These are phyloP conservation scores for Oryzias celebensis DNA, from an alignment of 2,113 vertebrate genomes.

Conservation along the genomic window DNA sequence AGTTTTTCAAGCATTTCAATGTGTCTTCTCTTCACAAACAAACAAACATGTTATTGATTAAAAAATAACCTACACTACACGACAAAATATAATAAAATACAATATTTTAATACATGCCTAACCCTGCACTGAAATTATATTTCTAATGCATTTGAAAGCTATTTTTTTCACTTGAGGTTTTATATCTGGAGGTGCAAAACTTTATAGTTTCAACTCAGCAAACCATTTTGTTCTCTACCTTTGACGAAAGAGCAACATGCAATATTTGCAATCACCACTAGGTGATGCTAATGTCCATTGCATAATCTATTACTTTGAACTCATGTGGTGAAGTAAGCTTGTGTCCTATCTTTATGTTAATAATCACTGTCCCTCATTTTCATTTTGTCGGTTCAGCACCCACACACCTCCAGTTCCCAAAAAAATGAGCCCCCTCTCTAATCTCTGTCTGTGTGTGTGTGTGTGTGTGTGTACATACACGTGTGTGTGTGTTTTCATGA, in stretches of 20 bases:
- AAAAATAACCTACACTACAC: no score
- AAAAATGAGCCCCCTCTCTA: constrained; percentile 32
- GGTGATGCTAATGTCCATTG: constrained; percentile 44
- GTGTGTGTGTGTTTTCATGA: constrained; percentile 39
- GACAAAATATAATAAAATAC: no score
- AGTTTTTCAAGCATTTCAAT: no score
- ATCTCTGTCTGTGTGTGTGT: constrained; percentile 24
- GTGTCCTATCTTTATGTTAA: constrained; percentile 61
- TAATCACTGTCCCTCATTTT: constrained; percentile 56
- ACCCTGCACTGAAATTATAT: no score
- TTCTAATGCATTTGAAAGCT: no score
- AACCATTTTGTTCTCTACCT: not conserved
- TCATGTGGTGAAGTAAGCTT: constrained; percentile 5
- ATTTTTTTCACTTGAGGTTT: no score
- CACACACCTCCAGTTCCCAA: constrained; percentile 29
- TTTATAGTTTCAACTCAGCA: no score
- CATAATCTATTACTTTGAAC: constrained; percentile 7
- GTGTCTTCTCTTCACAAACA: no score
- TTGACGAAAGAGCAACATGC: not conserved
- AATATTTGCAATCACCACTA: constrained; percentile 38
- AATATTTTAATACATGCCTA: no score
- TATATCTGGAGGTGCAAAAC: no score
- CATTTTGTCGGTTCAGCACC: constrained; percentile 46
- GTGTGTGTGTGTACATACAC: constrained; percentile 44
- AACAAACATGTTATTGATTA: no score